phyloP scores from a whole-genome alignment of 2,797 vertebrate genomes.

The Pipistrellus pygmaeus region DNA sequence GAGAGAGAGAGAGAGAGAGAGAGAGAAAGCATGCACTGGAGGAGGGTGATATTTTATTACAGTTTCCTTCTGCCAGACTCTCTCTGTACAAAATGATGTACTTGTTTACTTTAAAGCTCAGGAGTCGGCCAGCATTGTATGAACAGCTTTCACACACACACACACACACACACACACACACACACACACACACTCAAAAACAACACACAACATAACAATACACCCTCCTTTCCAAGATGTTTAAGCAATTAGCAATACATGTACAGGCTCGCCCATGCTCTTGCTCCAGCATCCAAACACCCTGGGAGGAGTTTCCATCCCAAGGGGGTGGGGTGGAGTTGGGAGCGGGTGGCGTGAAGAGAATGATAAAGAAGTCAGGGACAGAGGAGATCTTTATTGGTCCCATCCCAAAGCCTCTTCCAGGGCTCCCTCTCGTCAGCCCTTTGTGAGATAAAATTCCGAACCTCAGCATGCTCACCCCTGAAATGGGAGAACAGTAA shows the following conservation, averaged over 20 bases:
- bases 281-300: background rate
- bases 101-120: slow-evolving; percentile 84
- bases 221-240: slow-evolving; percentile 64
- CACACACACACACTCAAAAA: slow-evolving; percentile 4
- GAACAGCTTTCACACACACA: slow-evolving; percentile 71
- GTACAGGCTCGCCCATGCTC: background rate
- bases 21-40: slow-evolving; percentile 2
- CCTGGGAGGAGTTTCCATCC: background rate
- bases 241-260: slow-evolving; percentile 52
- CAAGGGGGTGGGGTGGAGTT: accelerated
- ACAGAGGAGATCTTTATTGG: background rate
- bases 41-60: slow-evolving; percentile 80
- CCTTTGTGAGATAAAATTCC: background rate
- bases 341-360: background rate
- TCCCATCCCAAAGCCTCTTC: background rate
- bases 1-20: background rate
- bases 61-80: slow-evolving; percentile 84
- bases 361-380: background rate
- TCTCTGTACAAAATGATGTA: slow-evolving; percentile 76
- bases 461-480: background rate
- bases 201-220: background rate
- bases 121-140: slow-evolving; percentile 76
- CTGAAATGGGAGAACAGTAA: background rate
- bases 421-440: background rate
- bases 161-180: background rate